These are phyloP conservation scores for Apodemia hepburni DNA, from an alignment of 2,888 invertebrate genomes.

Conservation along the genomic window DNA sequence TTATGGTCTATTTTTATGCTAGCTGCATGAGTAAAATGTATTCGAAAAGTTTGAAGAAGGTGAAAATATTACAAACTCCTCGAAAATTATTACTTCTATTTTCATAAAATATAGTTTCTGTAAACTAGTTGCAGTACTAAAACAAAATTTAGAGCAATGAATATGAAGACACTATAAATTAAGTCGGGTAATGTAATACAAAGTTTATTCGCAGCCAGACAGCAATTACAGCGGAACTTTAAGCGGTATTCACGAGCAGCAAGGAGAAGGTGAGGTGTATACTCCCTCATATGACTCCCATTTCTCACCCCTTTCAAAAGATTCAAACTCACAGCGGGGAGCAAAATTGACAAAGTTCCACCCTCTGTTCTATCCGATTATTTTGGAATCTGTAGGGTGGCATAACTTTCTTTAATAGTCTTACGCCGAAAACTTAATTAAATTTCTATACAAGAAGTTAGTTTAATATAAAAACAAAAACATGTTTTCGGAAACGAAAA, in stretches of 20 bases:
- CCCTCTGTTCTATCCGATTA: conserved; percentile 57
- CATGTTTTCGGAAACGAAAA: background rate
- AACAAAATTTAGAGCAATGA: conserved; percentile 64
- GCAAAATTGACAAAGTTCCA: conserved; percentile 62
- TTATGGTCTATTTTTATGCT: background rate
- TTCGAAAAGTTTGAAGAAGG: background rate
- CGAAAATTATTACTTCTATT: background rate
- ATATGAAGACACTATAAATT: conserved; percentile 74
- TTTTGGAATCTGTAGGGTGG: conserved; percentile 56
- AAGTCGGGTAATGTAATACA: conserved; percentile 74
- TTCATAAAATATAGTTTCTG: conserved; percentile 1
- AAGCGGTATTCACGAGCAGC: conserved; percentile 72
- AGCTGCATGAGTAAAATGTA: background rate
- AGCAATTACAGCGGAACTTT: conserved; percentile 74
- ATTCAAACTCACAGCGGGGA: conserved; percentile 53
- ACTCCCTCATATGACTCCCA: conserved; percentile 36
- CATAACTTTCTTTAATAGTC: conserved; percentile 52
- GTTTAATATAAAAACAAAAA: conserved; percentile 16
- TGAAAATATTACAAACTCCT: background rate
- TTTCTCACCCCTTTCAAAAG: conserved; percentile 54
- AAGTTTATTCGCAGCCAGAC: conserved; percentile 75
- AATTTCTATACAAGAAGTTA: conserved; percentile 26
- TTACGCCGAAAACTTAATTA: conserved; percentile 29
- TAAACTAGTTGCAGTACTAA: conserved; percentile 32
- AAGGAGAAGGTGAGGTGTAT: conserved; percentile 49